A percentile compares a stretch with the other conserved stretches of the same genome.
Evolutionary conservation across 1,140 invertebrate genomes (phyloP).

Genomic region (Lycorma delicatula): DNA sequence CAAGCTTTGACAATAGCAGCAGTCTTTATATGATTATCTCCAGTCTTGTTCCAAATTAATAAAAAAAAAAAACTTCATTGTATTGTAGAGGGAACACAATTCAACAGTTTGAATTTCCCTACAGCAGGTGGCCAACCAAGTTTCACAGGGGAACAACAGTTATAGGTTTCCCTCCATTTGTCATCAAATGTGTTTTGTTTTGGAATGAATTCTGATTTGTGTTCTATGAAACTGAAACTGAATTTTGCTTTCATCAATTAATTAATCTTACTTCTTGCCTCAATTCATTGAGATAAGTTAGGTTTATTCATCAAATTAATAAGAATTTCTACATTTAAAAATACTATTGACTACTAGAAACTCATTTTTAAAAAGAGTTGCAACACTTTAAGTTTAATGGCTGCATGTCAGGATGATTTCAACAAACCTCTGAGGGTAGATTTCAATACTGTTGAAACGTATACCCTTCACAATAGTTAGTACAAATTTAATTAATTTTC

Average conservation of each 20-base stretch:
- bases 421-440: neutral
- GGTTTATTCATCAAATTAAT: neutral
- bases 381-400: neutral
- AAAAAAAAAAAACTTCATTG: too few species aligned
- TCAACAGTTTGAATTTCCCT: slow-evolving; percentile 9
- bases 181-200: neutral
- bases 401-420: slow-evolving; percentile 1
- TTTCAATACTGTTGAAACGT: slow-evolving; percentile 2
- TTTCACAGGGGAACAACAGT: neutral
- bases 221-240: neutral
- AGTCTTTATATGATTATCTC: too few species aligned
- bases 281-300: neutral
- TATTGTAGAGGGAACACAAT: too few species aligned
- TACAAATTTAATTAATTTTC: too few species aligned
- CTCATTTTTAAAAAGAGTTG: neutral
- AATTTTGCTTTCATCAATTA: neutral
- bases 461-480: neutral
- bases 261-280: neutral
- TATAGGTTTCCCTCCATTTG: neutral
- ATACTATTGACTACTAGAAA: neutral
- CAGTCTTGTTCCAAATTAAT: too few species aligned
- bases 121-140: neutral
- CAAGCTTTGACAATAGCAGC: too few species aligned
- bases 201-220: neutral
- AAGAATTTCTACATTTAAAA: neutral